Conservation (phyloP, 2,888 invertebrate species). For the Acrobasis consociella region DNA sequence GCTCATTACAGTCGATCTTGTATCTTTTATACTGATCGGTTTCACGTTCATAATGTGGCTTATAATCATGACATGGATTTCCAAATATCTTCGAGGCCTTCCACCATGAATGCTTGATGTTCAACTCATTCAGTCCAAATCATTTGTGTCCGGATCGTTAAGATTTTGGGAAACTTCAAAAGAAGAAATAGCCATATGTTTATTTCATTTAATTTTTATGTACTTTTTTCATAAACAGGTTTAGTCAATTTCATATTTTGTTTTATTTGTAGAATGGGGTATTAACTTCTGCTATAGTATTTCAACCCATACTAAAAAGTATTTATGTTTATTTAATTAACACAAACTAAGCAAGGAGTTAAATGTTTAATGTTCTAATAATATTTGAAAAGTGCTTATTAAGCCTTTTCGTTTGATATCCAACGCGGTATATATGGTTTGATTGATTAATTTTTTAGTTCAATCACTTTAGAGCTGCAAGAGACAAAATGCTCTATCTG, state of each 20-base stretch:
- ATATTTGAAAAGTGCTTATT: too few relatives aligned
- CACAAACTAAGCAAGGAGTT: too few relatives aligned
- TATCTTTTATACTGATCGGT: conserved; percentile 35
- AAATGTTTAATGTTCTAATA: too few relatives aligned
- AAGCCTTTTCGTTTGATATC: too few relatives aligned
- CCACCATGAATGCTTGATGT: conserved; percentile 32
- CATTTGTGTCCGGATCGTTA: not conserved
- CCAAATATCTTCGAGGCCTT: conserved; percentile 46
- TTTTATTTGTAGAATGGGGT: not conserved
- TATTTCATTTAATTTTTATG: not conserved
- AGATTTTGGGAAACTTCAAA: conserved; percentile 5
- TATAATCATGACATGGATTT: conserved; percentile 46
- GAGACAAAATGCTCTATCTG: too few relatives aligned
- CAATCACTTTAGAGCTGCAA: too few relatives aligned
- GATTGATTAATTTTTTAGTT: too few relatives aligned
- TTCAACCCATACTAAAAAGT: too few relatives aligned
- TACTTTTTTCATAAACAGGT: not conserved
- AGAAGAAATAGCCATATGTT: not conserved
- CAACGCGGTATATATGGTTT: too few relatives aligned
- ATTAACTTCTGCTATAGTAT: too few relatives aligned
- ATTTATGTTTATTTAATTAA: too few relatives aligned
- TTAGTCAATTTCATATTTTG: not conserved
- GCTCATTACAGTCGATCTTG: not conserved
- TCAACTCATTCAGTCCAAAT: not conserved
- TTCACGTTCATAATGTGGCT: conserved; percentile 54